These are phyloP conservation scores for Drosophila sturtevanti DNA, from an alignment of 1,140 invertebrate genomes.

Conservation along the genomic window DNA sequence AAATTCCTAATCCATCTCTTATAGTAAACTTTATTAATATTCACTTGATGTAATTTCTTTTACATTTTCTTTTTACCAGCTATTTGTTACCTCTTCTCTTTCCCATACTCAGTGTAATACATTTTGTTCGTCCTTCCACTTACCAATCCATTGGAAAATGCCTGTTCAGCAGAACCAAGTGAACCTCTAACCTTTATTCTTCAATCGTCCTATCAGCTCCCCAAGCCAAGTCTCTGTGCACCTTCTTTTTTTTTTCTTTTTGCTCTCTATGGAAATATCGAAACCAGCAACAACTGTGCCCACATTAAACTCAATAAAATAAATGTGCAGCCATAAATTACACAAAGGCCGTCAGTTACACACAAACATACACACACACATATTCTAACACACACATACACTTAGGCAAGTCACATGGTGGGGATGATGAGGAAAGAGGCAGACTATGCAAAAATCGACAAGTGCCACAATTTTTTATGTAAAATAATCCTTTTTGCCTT, in stretches of 20 bases:
- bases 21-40: background rate
- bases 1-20: background rate
- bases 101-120: background rate
- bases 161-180: background rate
- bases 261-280: background rate
- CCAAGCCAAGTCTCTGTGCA: constrained; percentile 31
- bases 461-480: constrained; percentile 72
- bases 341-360: constrained; percentile 67
- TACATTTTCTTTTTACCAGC: background rate
- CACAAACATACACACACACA: constrained; percentile 44
- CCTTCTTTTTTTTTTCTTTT: constrained; percentile 30
- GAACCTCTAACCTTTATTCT: background rate
- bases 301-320: constrained; percentile 78
- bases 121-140: background rate
- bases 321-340: constrained; percentile 76
- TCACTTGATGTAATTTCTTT: background rate
- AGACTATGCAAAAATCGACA: constrained; percentile 69
- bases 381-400: constrained; percentile 19
- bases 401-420: background rate
- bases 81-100: background rate
- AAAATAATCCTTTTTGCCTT: constrained; percentile 67
- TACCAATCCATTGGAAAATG: background rate
- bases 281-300: constrained; percentile 56
- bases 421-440: constrained; percentile 18
- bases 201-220: background rate